A percentile compares a stretch with the other conserved stretches of the same genome.
phyloP scores from a whole-genome alignment of 2,888 invertebrate genomes.

The Drymonia ruficornis region DNA sequence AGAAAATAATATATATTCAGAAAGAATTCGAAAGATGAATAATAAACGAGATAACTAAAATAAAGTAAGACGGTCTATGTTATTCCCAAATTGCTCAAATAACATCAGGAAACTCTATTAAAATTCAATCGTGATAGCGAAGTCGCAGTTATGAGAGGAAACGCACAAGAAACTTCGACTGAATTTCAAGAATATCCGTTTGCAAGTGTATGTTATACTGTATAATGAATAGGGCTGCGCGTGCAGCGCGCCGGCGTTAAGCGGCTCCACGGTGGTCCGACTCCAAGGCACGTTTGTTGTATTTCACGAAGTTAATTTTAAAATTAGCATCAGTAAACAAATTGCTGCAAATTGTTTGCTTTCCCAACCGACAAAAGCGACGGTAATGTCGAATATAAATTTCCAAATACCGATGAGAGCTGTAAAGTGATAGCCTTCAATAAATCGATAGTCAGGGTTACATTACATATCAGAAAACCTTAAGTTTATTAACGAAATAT shows the following conservation, averaged over 20 bases:
- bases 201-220: constrained; percentile 24
- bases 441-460: constrained; percentile 5
- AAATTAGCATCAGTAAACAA: constrained; percentile 80
- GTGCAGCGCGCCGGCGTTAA: constrained; percentile 40
- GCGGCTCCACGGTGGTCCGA: constrained; percentile 72
- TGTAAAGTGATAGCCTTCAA: constrained; percentile 8
- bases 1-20: constrained; percentile 15
- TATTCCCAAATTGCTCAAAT: constrained; percentile 5
- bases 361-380: constrained; percentile 54
- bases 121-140: constrained; percentile 6
- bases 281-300: constrained; percentile 75
- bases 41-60: constrained; percentile 10
- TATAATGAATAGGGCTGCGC: constrained; percentile 41
- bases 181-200: constrained; percentile 35
- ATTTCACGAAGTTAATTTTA: constrained; percentile 80
- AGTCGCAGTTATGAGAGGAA: constrained; percentile 6
- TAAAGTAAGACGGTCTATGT: constrained; percentile 1
- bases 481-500: too few relatives aligned
- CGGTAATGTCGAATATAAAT: constrained; percentile 47
- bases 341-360: constrained; percentile 69
- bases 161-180: constrained; percentile 10
- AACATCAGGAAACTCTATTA: constrained; percentile 4
- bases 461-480: too few relatives aligned
- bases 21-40: constrained; percentile 11
- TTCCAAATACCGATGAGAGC: constrained; percentile 16